phyloP scores from a whole-genome alignment of 2,113 vertebrate species.

The Syngnathus typhle region DNA sequence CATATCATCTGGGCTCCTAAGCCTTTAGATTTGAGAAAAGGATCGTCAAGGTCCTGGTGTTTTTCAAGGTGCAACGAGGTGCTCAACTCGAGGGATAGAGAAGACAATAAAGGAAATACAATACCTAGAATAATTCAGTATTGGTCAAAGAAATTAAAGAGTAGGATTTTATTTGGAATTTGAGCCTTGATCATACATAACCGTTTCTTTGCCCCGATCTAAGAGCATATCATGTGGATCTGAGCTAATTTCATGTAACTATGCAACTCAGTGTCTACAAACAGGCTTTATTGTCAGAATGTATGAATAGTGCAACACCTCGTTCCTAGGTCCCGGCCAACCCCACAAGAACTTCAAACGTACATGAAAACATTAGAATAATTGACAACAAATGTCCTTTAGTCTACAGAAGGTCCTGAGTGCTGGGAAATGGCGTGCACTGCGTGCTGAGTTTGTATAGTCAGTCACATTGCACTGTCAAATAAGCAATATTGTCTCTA shows the following conservation, averaged over 20 bases:
- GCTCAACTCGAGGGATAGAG: too few species aligned
- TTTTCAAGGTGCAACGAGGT: too few species aligned
- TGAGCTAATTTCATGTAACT: neutral
- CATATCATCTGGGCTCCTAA: too few species aligned
- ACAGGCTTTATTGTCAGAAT: neutral
- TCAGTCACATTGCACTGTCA: slow-evolving; percentile 69
- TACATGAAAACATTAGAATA: slow-evolving; percentile 71
- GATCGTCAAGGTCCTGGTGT: too few species aligned
- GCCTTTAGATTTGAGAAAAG: too few species aligned
- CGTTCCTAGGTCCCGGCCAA: slow-evolving; percentile 36
- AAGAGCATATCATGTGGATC: neutral
- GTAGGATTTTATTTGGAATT: too few species aligned
- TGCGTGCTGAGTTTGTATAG: slow-evolving; percentile 71
- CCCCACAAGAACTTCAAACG: slow-evolving; percentile 52
- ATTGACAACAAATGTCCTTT: slow-evolving; percentile 68
- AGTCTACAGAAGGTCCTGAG: slow-evolving; percentile 58
- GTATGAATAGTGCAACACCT: neutral
- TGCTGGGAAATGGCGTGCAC: slow-evolving; percentile 69
- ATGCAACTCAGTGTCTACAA: neutral
- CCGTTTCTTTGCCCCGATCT: too few species aligned
- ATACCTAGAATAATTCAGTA: too few species aligned
- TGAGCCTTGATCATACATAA: too few species aligned
- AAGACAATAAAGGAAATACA: too few species aligned
- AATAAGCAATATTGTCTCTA: slow-evolving; percentile 77
- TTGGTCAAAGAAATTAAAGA: too few species aligned